Evolutionary conservation across 2,888 invertebrate species (phyloP).

Genomic region (Lochmaea crataegi): DNA sequence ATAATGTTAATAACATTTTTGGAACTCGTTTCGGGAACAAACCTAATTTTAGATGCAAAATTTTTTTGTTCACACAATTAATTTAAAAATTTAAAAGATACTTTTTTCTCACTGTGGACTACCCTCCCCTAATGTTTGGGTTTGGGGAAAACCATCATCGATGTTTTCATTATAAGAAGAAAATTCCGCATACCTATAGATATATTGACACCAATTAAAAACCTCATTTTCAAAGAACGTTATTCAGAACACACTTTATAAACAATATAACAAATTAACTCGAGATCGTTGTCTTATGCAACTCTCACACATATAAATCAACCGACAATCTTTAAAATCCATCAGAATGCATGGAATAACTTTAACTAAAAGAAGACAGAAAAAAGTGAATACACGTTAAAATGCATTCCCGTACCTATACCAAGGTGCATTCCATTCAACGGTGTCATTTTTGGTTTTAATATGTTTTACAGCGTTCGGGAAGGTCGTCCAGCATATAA

Average conservation of each 20-base stretch:
- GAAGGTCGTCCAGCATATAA: slow-evolving; percentile 10
- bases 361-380: not conserved
- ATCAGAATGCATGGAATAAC: slow-evolving; percentile 11
- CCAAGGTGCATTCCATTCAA: not conserved
- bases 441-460: not conserved
- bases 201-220: too few species aligned
- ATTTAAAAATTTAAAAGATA: too few species aligned
- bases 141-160: too few species aligned
- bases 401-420: not conserved
- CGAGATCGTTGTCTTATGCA: not conserved
- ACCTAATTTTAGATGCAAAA: too few species aligned
- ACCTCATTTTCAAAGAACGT: too few species aligned
- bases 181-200: too few species aligned
- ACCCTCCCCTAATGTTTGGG: too few species aligned
- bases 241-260: not conserved
- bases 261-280: not conserved
- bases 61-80: too few species aligned
- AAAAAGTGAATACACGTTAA: slow-evolving; percentile 2
- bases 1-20: too few species aligned
- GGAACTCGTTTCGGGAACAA: too few species aligned
- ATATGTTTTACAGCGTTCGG: not conserved
- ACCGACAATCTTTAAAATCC: not conserved
- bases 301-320: slow-evolving; percentile 1
- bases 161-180: too few species aligned
- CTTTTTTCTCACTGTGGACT: too few species aligned